Evolutionary conservation across 2,113 vertebrate species (phyloP).

Genomic region (Tenebrosternarchus preto): DNA sequence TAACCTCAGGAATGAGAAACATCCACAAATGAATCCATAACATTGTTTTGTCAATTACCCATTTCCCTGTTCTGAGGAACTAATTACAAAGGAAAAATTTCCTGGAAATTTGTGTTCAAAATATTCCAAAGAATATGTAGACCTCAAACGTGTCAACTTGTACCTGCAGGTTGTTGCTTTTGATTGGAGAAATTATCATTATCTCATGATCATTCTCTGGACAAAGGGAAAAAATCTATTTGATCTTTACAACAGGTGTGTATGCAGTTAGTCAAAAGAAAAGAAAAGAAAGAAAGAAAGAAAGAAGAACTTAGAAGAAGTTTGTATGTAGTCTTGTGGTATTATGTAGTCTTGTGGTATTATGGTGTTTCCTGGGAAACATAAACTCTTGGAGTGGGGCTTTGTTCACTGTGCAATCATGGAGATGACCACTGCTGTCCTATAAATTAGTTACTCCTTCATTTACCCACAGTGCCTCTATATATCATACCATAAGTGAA

Average conservation of each 20-base stretch:
- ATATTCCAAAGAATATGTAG: conserved; percentile 1
- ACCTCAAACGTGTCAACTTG: background rate
- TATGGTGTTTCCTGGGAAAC: conserved; percentile 50
- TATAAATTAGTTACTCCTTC: conserved; percentile 21
- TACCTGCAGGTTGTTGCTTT: conserved; percentile 19
- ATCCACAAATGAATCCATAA: conserved; percentile 45
- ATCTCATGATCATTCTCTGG: conserved; percentile 23
- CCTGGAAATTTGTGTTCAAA: conserved; percentile 9
- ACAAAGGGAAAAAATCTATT: conserved; percentile 27
- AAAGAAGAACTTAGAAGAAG: background rate
- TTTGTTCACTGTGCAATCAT: conserved; percentile 27
- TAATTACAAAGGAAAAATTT: conserved; percentile 45
- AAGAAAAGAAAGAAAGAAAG: background rate
- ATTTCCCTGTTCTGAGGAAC: conserved; percentile 7
- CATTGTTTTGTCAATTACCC: conserved; percentile 26
- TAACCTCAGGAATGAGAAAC: conserved; percentile 56
- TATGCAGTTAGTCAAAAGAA: conserved; percentile 22
- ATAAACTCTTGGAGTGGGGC: conserved; percentile 22
- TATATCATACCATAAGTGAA: conserved; percentile 3
- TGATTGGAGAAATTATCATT: conserved; percentile 7
- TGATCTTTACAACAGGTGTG: conserved; percentile 38
- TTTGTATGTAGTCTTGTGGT: conserved; percentile 29
- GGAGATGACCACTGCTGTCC: conserved; percentile 13
- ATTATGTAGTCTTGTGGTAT: conserved; percentile 28
- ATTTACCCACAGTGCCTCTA: conserved; percentile 5